Evolutionary conservation across 2,113 vertebrate species (phyloP).

Genomic region (Butorides virescens): DNA sequence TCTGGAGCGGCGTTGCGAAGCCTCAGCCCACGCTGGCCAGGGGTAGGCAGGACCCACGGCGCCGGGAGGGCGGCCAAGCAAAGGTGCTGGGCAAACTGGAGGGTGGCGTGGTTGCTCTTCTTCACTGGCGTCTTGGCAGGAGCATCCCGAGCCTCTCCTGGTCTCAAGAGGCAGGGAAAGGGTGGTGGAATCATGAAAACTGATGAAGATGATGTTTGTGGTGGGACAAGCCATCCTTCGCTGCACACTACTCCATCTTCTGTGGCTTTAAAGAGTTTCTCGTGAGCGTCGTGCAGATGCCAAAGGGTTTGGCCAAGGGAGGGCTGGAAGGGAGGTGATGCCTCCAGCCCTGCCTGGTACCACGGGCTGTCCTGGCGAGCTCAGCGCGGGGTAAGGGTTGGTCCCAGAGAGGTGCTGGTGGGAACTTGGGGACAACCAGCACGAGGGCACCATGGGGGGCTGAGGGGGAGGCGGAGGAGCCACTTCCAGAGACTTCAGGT

Average conservation of each 20-base stretch:
- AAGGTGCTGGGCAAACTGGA: too few relatives aligned
- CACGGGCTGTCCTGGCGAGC: rapidly evolving
- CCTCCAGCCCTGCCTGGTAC: rapidly evolving
- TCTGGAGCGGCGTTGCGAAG: rapidly evolving
- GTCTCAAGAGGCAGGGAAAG: neutral
- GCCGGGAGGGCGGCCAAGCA: rapidly evolving
- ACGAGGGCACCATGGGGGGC: neutral
- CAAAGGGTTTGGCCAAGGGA: neutral
- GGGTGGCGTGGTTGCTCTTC: neutral
- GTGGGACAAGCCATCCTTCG: neutral
- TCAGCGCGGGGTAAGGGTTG: neutral
- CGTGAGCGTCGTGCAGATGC: neutral
- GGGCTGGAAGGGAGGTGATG: neutral
- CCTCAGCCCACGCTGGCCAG: rapidly evolving
- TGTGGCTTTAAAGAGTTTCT: neutral
- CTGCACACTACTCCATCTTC: neutral
- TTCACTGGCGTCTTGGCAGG: neutral
- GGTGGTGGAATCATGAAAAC: neutral
- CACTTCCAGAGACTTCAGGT: neutral
- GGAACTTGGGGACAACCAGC: neutral
- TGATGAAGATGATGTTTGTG: neutral
- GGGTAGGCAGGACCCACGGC: rapidly evolving
- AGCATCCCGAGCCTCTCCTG: neutral
- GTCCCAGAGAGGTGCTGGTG: neutral
- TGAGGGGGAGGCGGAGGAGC: neutral